Evolutionary conservation across 2,797 vertebrate species (phyloP), one percentile per base, ranked within the genome.

Genomic region (Tympanoctomys barrerae): DNA sequence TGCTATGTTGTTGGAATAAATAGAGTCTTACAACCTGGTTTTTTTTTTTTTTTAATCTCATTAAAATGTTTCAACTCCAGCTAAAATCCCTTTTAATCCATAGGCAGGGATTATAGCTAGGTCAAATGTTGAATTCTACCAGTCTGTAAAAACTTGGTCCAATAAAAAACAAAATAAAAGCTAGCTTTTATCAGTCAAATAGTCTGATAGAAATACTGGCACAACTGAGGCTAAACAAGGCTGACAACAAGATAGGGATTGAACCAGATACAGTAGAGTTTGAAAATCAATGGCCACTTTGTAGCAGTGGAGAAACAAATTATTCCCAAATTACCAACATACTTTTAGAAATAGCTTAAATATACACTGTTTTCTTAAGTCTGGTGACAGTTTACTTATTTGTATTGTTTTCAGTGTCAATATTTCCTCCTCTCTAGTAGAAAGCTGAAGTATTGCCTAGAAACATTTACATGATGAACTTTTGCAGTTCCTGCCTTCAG

Each of bases 51-150:
- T 49, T 57, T 57, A 57, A 61, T 68, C 26, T 54, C 82, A 79
- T 54, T n/a, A 86, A 54, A 59, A 87, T 79, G 86, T 68, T 86
- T 90, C n/a, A 88, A 49, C 36, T 82, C 62, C 31, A 89, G 70
- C 31, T 92, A 77, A 88, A 92, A 95, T 91, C 81, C 16, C 39
- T 89, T 90, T 90, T 94, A 96, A 92, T 87, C 36, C 46, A 73
- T 0, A 78, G 18, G 7, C 81, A 82, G 70, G 26, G 71, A 92
- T 94, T 64, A 87, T 22, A 87, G 52, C 80, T 57, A 86, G 62
- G 64, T 90, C 83, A 95, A 94, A 91, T 33, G 89, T 21, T 49
- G 16, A 87, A 46, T 57, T 94, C 54, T 57, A 84, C 28, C 92
- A 87, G 78, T 36, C 90, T 31, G 68, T 61, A 80, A 95, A 91